phyloP scores from a whole-genome alignment of 1,140 invertebrate genomes.

The Branchinecta lynchi region DNA sequence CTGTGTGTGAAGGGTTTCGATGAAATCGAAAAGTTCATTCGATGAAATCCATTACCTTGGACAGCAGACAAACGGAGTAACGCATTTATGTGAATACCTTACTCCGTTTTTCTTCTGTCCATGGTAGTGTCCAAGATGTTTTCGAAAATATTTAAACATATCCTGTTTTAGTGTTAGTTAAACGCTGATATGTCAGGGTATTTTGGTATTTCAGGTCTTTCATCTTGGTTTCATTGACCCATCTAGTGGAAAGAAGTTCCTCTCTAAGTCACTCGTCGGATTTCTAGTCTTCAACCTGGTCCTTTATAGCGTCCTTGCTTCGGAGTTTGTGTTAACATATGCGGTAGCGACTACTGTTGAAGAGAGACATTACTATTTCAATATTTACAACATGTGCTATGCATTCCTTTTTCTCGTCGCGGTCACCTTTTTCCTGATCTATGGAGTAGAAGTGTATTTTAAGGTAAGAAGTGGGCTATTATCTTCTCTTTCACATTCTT shows the following conservation, averaged over 20 bases:
- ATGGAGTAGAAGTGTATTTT: slow-evolving; percentile 86
- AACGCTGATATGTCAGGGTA: not conserved
- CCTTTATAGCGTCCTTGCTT: slow-evolving; percentile 64
- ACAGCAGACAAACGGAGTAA: too few relatives aligned
- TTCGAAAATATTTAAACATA: not conserved
- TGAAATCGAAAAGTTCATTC: too few relatives aligned
- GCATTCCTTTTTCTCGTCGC: slow-evolving; percentile 75
- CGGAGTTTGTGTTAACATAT: slow-evolving; percentile 56
- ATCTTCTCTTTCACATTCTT: not conserved
- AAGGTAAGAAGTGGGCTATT: slow-evolving; percentile 45
- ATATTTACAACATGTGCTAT: slow-evolving; percentile 81
- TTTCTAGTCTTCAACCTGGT: slow-evolving; percentile 81
- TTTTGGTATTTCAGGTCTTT: slow-evolving; percentile 50
- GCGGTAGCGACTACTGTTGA: slow-evolving; percentile 44
- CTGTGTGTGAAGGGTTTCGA: too few relatives aligned
- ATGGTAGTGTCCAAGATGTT: not conserved
- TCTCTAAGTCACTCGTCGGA: slow-evolving; percentile 82
- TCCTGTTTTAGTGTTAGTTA: not conserved
- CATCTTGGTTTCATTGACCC: slow-evolving; percentile 70
- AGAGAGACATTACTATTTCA: slow-evolving; percentile 52
- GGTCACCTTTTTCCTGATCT: slow-evolving; percentile 82
- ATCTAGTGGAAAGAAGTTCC: slow-evolving; percentile 63
- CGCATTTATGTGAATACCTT: too few relatives aligned
- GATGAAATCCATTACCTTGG: too few relatives aligned
- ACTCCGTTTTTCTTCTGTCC: not conserved